Evolutionary conservation across 1,140 invertebrate genomes (phyloP).

Genomic region (Thaumetopoea pityocampa): DNA sequence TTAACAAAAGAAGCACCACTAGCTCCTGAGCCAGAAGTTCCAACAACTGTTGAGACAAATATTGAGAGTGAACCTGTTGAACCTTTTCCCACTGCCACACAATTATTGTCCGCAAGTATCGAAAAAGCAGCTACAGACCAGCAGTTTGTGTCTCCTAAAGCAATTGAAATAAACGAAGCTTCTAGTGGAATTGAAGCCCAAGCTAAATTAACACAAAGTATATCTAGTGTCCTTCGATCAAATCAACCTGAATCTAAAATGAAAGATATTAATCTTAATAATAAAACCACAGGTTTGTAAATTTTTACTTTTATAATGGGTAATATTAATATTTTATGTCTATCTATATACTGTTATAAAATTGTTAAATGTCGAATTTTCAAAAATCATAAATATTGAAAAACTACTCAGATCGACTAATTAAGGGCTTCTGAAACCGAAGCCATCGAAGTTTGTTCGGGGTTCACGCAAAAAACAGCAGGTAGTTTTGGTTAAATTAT

Average conservation of each 20-base stretch:
- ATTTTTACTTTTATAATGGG: conserved; percentile 11
- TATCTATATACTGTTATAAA: too few species aligned
- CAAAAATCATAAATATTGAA: too few species aligned
- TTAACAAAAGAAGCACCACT: conserved; percentile 29
- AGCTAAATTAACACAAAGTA: conserved; percentile 57
- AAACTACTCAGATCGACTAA: too few species aligned
- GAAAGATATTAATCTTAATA: conserved; percentile 69
- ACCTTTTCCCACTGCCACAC: conserved; percentile 38
- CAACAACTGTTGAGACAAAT: conserved; percentile 29
- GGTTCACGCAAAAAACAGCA: too few species aligned
- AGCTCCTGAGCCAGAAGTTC: conserved; percentile 34
- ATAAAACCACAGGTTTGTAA: conserved; percentile 53
- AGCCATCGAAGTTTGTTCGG: too few species aligned
- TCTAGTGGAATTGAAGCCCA: conserved; percentile 58
- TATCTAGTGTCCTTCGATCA: conserved; percentile 45
- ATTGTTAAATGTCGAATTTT: too few species aligned
- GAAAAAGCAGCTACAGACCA: conserved; percentile 59
- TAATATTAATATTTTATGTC: too few species aligned
- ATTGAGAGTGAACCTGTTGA: conserved; percentile 28
- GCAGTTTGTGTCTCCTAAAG: conserved; percentile 11
- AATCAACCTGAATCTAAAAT: conserved; percentile 56
- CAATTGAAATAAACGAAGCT: conserved; percentile 26
- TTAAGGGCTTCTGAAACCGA: too few species aligned
- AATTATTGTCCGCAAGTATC: conserved; percentile 56
- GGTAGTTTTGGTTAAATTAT: too few species aligned